Conservation (phyloP, 2,888 invertebrate species). For the Aphidoletes aphidimyza region DNA sequence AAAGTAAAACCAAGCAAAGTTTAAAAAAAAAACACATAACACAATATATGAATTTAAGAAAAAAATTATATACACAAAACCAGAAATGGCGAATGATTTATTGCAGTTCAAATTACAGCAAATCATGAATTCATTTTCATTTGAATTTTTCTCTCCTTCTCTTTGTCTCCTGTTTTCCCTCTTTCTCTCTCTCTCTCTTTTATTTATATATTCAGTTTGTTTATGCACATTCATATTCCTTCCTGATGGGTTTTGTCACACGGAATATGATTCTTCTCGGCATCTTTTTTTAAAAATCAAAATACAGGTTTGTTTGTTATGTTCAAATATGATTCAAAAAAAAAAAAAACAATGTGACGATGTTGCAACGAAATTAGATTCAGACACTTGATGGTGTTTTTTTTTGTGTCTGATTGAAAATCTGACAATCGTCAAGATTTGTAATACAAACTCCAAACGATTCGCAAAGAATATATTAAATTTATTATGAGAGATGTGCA, state of each 20-base stretch:
- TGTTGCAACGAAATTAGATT: no score
- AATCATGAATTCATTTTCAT: conserved; percentile 37
- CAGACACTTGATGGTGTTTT: no score
- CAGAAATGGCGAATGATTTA: conserved; percentile 19
- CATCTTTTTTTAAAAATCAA: not conserved
- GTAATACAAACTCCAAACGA: no score
- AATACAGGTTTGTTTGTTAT: not conserved
- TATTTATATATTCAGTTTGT: not conserved
- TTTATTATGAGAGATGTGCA: no score
- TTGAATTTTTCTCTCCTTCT: not conserved
- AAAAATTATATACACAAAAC: not conserved
- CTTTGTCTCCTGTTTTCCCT: not conserved
- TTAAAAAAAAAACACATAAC: not conserved
- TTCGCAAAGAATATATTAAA: no score
- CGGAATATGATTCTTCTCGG: not conserved
- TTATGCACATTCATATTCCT: not conserved
- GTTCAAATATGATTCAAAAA: no score
- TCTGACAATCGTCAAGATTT: no score
- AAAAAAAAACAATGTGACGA: no score
- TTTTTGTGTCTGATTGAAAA: no score
- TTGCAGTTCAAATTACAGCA: conserved; percentile 49
- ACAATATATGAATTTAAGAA: not conserved
- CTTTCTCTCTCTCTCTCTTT: not conserved
- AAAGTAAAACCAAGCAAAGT: no score
- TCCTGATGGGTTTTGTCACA: not conserved